Conservation (phyloP, 2,888 invertebrate genomes). For the Oxystoma pomonae region DNA sequence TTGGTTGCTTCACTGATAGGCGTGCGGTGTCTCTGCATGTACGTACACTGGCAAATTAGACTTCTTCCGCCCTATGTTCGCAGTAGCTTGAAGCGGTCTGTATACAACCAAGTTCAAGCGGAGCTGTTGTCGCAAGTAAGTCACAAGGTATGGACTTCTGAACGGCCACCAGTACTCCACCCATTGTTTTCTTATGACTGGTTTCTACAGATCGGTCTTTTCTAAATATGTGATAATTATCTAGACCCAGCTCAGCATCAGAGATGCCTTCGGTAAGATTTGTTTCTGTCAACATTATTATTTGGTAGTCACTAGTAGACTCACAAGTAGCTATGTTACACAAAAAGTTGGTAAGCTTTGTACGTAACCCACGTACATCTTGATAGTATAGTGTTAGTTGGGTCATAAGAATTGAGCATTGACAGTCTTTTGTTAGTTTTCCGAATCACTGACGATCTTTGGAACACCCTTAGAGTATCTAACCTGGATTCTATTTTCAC, state of each 20-base stretch:
- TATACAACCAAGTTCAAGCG: too few relatives aligned
- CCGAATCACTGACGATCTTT: not conserved
- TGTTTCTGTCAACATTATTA: not conserved
- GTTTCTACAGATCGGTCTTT: not conserved
- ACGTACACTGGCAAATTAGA: too few relatives aligned
- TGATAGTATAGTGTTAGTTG: not conserved
- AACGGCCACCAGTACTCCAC: too few relatives aligned
- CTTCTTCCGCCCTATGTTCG: too few relatives aligned
- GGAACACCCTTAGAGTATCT: not conserved
- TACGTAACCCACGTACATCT: not conserved
- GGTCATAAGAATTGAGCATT: not conserved
- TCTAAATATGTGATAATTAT: not conserved
- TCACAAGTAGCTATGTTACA: not conserved
- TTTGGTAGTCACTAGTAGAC: not conserved
- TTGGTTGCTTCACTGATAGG: too few relatives aligned
- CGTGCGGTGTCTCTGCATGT: too few relatives aligned
- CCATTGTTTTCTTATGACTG: too few relatives aligned
- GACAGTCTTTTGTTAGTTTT: not conserved
- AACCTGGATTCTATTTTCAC: not conserved
- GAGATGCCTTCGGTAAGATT: not conserved
- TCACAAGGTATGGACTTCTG: too few relatives aligned
- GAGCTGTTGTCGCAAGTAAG: too few relatives aligned
- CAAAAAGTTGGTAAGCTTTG: not conserved
- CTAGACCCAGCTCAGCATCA: not conserved
- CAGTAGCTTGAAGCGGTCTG: too few relatives aligned